Evolutionary conservation across 2,113 vertebrate species (phyloP).

Genomic region (Epinephelus cyanopodus): DNA sequence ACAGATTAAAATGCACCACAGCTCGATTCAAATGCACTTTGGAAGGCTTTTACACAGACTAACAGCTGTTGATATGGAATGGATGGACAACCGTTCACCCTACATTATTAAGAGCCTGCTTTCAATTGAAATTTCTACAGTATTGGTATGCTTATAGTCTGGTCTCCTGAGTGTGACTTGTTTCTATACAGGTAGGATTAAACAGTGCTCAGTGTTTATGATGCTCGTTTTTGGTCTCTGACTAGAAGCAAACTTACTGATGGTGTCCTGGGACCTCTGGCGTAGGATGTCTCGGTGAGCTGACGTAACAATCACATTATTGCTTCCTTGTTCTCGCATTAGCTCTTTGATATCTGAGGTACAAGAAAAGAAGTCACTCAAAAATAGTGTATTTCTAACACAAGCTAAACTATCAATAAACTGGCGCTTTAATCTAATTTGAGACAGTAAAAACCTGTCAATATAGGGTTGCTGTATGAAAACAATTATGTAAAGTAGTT

Average conservation of each 20-base stretch:
- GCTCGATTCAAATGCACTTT: constrained; percentile 1
- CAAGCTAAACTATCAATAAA: background rate
- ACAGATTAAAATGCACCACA: background rate
- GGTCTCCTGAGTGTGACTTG: background rate
- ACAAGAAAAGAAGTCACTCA: background rate
- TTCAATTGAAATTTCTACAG: background rate
- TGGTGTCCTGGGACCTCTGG: constrained; percentile 85
- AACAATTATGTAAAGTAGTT: constrained; percentile 27
- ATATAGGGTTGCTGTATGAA: background rate
- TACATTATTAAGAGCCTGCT: background rate
- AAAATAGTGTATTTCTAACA: background rate
- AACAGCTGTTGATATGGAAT: background rate
- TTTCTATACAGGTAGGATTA: constrained; percentile 6
- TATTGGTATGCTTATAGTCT: background rate
- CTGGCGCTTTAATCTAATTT: background rate
- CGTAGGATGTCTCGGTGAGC: constrained; percentile 88
- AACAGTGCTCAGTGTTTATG: constrained; percentile 2
- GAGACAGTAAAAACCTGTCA: constrained; percentile 1
- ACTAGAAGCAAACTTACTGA: constrained; percentile 80
- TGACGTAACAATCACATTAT: constrained; percentile 89
- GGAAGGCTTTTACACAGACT: background rate
- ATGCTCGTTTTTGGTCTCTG: background rate
- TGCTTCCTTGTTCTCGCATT: constrained; percentile 88
- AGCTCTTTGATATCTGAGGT: constrained; percentile 89
- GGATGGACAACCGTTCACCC: background rate